Evolutionary conservation across 1,140 invertebrate genomes (phyloP).

Genomic region (Neotoxoptera formosana): DNA sequence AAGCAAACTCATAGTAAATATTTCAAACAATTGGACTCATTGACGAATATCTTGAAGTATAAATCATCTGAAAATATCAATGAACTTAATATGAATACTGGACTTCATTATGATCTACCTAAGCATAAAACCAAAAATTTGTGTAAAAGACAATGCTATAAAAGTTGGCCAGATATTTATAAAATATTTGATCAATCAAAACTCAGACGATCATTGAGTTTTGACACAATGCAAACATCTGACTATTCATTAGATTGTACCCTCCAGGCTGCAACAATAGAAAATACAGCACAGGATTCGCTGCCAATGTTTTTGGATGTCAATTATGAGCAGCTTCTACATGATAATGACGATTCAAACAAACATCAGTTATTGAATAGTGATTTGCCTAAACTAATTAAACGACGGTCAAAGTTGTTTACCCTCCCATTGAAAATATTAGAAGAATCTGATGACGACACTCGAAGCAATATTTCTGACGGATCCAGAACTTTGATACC

Average conservation of each 20-base stretch:
- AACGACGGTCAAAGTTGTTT: constrained; percentile 40
- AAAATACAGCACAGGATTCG: neutral
- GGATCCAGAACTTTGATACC: constrained; percentile 42
- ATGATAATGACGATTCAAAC: constrained; percentile 4
- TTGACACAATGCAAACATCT: neutral
- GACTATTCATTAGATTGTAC: neutral
- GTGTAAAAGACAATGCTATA: constrained; percentile 30
- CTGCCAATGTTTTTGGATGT: constrained; percentile 28
- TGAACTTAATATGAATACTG: neutral
- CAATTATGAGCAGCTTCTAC: constrained; percentile 47
- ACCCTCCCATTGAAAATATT: constrained; percentile 50
- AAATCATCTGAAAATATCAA: neutral
- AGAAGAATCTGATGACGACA: constrained; percentile 58
- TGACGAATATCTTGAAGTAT: neutral
- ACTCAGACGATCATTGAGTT: neutral
- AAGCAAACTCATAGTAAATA: neutral
- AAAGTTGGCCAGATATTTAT: constrained; percentile 44
- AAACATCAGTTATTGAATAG: neutral
- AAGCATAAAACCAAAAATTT: neutral
- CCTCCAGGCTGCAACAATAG: neutral
- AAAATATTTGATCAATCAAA: neutral
- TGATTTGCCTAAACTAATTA: neutral
- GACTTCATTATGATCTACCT: neutral
- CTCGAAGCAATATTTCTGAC: constrained; percentile 45
- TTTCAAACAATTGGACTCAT: neutral